Base-by-base conservation (phyloP, 1,140 invertebrate species). In the Coptotermes formosanus region DNA sequence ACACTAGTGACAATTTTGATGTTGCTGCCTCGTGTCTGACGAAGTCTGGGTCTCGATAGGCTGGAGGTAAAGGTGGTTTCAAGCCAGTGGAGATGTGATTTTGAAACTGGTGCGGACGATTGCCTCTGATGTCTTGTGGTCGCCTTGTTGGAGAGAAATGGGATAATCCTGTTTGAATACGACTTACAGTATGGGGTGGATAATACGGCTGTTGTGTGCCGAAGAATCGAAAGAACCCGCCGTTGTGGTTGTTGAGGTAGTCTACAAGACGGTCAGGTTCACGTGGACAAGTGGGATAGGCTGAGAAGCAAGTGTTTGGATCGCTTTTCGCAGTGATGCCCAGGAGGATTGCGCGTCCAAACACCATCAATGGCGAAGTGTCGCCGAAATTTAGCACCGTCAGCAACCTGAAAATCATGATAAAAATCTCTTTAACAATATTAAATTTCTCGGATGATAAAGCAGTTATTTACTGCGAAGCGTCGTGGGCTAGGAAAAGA, bases 171-270 rank as follows among this genome's bases (percentile, higher is more conserved):
- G 43, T 84, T 84, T 84, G 83, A 6, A 84, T 84, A 25, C 83
- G 83, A 19, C 83, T 25, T 64, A 21, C 23, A 0, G 52, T 11
- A 12, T 84, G 44, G 30, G 83, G 43, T 52, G 45, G 25, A 43
- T 52, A 32, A n/a, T 52, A 38, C 25, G 83, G 45, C 32, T 32
- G 83, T 23, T 38, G 43, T n/a, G 64, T 84, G 48, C 93, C 94
- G 89, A 97, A 96, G 88, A 95, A 95, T 85, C 95, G 93, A 89
- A 96, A 97, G 89, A 97, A 96, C 19, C 96, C 96, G 75, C 96
- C 96, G 86, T 96, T 96, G 89, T 97, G 94, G 90, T 97, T 97
- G 90, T 97, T 97, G 82, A 97, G 91, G 89, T 97, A 97, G 89
- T 95, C 91, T 52, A 96, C 92, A 19, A 96, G 91, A 88, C 94